Base-by-base conservation (phyloP, 2,888 invertebrate genomes). In the Chirona hameri region DNA sequence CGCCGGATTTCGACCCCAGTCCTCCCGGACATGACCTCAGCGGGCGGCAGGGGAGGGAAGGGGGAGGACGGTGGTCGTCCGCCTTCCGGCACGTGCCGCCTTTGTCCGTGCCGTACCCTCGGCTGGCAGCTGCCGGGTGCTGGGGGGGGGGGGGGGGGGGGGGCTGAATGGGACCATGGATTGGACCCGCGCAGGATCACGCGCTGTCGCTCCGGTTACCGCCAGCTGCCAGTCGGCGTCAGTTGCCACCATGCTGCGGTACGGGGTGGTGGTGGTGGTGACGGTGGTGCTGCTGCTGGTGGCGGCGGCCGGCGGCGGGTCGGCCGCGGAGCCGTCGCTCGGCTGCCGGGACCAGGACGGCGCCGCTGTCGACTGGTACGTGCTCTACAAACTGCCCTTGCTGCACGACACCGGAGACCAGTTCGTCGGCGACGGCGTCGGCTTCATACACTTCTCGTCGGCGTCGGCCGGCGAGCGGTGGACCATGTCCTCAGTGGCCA, bases 341-440 rank as follows among this genome's bases (percentile, higher is more conserved):
- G 24, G 24, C 48, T 79, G 79, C 27, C 46, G 46, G n/a, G 80
- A 80, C 21, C 52, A n/a, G 18, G 4, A 27, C 27, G 80, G 52
- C 4, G 27, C 12, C 15, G 15, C 39, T 1, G 80, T 80, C 29
- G 80, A 80, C 52, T 80, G 85, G 72, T 85, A 84, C 76, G 84
- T 84, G 39, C 79, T 85, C 46, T 85, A 85, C 82, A 85, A 85
- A 76, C 79, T 85, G 57, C 85, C 85, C 3, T 72, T 79, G 4
- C 81, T 84, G 46, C 82, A 82, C 46, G 82, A 84, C 10, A 69
- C 83, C n/a, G 69, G 60, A 27, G 81, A 82, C 57, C 57, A n/a
- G 10, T 83, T 83, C 1, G n/a, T 84, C 81, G 52, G 60, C 76
- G 82, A 81, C 60, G 85, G 85, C 7, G 82, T 84, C n/a, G 85